Evolutionary conservation across 2,113 vertebrate species (phyloP), one percentile per base, ranked within the genome.

Genomic region (Aegotheles bennettii): DNA sequence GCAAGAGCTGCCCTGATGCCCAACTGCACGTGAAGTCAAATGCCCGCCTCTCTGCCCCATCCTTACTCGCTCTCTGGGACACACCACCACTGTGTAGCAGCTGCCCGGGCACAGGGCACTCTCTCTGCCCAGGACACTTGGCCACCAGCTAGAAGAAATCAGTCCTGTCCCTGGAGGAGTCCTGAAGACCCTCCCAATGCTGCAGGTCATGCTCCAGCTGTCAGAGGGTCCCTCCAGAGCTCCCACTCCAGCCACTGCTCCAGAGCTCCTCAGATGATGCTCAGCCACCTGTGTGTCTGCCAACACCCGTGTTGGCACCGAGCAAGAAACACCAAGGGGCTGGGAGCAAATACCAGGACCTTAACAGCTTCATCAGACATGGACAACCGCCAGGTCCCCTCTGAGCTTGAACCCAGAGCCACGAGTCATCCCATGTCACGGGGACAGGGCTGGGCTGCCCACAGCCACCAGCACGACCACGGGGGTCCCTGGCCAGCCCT

Each of bases 381-480:
- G 38, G 81, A 57, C 40, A 51, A 48, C 9, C 1, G 3, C 31
- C 16, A 0, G 0, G 40, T 12, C 6, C 14, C 7, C 25, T 18
- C 1, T 0, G 13, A 89, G 40, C 31, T 1, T 20, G 23, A 78
- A 67, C 31, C 2, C 0, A 48, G 31, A 48, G 29, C 51, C 43
- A 19, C 28, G 19, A 3, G 40, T 29, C 2, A 35, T 0, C 9
- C 42, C 2, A 0, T 16, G 20, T 5, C 33, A 26, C 0, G 5
- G 56, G 40, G 43, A 33, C 1, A 29, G 20, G 33, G 38, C 71
- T 59, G 43, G 59, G 16, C 43, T 45, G 43, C 43, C 43, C 43
- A 45, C 64, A n/a, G 36, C 26, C 61, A 11, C 20, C 6, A 42
- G 16, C 16, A 25, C 36, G n/a, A 10, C 53, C n/a, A 19, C 1